Conservation (phyloP, 92 coral and sea anemone species). For the Meandrina meandrites region DNA sequence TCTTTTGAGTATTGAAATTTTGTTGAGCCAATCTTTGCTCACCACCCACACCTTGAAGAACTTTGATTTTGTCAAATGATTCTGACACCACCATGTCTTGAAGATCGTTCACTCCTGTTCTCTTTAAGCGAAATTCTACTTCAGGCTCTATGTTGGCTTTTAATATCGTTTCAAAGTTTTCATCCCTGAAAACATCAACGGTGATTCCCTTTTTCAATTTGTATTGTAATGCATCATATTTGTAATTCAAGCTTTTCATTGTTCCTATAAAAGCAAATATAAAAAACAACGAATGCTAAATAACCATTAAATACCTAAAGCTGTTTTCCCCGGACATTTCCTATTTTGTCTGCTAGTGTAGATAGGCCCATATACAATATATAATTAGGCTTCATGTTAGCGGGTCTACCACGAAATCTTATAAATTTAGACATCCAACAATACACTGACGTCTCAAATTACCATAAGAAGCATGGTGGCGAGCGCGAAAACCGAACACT, state of each 20-base stretch:
- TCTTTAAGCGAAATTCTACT: constrained; percentile 11
- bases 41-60: background rate
- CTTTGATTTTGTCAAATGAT: constrained; percentile 26
- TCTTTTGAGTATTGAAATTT: constrained; percentile 34
- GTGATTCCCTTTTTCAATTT: constrained; percentile 2
- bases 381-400: no score
- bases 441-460: no score
- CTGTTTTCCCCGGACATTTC: no score
- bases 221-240: constrained; percentile 1
- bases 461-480: no score
- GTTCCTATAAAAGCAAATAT: constrained; percentile 4
- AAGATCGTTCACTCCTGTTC: constrained; percentile 18
- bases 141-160: constrained; percentile 2
- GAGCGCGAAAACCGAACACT: no score
- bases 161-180: background rate
- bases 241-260: background rate
- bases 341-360: no score
- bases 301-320: background rate
- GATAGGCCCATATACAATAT: no score
- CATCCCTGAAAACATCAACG: constrained; percentile 14
- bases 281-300: background rate
- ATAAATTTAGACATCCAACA: no score
- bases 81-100: constrained; percentile 26
- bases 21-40: constrained; percentile 19
- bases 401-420: no score